Conservation (phyloP, 2,797 vertebrate species). For the Cossypha niveicapilla region DNA sequence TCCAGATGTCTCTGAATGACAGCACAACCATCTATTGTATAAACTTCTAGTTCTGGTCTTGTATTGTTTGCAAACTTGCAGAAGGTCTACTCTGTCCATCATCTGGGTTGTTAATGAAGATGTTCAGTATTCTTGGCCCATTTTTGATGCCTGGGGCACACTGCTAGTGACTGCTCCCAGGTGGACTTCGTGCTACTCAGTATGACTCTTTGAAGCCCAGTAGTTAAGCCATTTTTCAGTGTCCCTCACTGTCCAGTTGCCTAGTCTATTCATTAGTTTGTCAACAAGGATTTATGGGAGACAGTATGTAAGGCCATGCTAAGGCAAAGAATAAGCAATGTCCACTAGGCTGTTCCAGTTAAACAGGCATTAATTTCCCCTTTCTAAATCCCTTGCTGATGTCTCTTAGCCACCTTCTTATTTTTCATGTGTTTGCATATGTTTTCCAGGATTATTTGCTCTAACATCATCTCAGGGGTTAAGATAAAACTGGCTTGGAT, state of each 20-base stretch:
- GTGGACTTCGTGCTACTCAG: not conserved
- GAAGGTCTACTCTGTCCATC: not conserved
- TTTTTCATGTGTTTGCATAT: not conserved
- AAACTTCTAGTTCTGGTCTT: not conserved
- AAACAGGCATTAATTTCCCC: not conserved
- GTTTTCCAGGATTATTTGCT: not conserved
- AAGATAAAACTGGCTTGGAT: not conserved
- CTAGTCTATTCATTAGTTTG: not conserved
- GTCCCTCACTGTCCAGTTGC: not conserved
- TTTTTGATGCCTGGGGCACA: accelerated
- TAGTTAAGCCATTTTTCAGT: not conserved
- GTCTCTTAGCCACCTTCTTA: not conserved
- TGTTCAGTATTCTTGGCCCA: not conserved
- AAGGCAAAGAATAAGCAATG: not conserved
- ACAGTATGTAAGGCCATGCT: not conserved
- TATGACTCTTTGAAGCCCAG: not conserved
- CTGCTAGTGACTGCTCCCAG: not conserved
- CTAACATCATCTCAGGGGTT: not conserved
- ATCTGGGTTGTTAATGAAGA: accelerated
- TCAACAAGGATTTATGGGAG: not conserved
- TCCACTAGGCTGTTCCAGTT: not conserved
- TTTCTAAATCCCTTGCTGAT: not conserved
- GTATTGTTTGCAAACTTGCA: not conserved
- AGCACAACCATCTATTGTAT: not conserved
- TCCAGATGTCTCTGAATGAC: not conserved